A percentile compares a stretch with the other conserved stretches of the same genome.
Conservation (phyloP, 2,888 invertebrate genomes). For the Folsomia candida region DNA sequence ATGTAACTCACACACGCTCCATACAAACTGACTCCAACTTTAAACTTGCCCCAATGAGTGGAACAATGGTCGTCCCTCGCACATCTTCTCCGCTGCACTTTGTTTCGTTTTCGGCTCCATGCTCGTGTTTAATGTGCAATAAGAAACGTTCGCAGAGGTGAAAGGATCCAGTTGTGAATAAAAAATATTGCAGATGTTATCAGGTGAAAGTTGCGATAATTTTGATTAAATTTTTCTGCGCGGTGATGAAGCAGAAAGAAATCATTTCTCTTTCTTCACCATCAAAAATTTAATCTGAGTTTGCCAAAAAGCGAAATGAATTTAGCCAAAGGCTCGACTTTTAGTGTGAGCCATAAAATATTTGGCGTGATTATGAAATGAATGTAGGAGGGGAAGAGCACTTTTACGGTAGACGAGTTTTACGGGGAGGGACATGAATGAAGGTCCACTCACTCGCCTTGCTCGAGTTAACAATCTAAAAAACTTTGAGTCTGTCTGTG, state of each 20-base stretch:
- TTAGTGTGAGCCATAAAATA: not conserved
- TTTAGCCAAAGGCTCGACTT: not conserved
- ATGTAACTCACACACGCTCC: too few species aligned
- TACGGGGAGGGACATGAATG: not conserved
- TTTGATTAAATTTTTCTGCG: not conserved
- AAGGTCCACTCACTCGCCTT: not conserved
- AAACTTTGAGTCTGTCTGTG: conserved; percentile 6
- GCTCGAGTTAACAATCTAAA: conserved; percentile 9
- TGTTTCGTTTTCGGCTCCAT: too few species aligned
- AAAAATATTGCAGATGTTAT: too few species aligned
- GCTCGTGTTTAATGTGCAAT: too few species aligned
- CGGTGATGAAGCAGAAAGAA: too few species aligned
- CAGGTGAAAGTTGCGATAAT: not conserved
- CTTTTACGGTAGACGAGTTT: not conserved
- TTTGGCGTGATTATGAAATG: not conserved
- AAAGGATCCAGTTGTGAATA: too few species aligned
- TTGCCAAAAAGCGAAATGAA: not conserved
- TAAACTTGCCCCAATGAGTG: too few species aligned
- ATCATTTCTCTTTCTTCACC: too few species aligned
- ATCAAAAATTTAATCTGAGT: not conserved
- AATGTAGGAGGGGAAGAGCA: not conserved
- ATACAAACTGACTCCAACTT: too few species aligned
- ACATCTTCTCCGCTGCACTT: too few species aligned
- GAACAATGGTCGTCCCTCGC: too few species aligned
- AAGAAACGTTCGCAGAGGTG: too few species aligned